Conservation (phyloP, 2,113 vertebrate genomes). For the Aptenodytes forsteri region DNA sequence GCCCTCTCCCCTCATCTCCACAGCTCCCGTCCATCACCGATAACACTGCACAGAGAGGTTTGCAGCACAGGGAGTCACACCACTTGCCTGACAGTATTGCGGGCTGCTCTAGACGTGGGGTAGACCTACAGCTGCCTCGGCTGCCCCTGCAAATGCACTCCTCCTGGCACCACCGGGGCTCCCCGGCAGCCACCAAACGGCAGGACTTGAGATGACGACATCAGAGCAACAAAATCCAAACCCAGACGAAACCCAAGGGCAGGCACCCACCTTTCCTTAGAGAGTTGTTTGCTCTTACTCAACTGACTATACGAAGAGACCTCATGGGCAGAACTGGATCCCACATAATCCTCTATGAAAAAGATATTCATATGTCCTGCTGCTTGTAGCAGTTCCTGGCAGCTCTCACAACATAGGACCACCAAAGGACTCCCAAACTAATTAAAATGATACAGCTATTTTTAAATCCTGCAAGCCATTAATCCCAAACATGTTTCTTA, state of each 20-base stretch:
- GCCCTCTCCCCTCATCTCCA: neutral
- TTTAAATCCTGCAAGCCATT: neutral
- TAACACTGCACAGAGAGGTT: neutral
- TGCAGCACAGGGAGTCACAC: accelerated
- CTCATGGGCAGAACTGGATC: neutral
- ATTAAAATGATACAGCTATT: constrained; percentile 5
- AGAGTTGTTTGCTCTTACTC: neutral
- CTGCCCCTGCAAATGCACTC: neutral
- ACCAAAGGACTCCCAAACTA: neutral
- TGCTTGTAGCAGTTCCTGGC: neutral
- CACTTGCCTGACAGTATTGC: neutral
- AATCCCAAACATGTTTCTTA: neutral
- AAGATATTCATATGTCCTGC: neutral
- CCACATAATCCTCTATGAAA: neutral
- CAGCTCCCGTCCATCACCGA: neutral
- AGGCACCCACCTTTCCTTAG: neutral
- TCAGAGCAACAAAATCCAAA: neutral
- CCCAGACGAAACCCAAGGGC: neutral
- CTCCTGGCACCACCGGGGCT: neutral
- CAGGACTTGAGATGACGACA: neutral
- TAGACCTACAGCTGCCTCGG: neutral
- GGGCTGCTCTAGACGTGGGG: neutral
- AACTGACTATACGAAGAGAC: neutral
- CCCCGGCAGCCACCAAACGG: neutral
- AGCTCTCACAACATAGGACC: neutral